Conservation (phyloP, 2,888 invertebrate species). For the Congeria kusceri region DNA sequence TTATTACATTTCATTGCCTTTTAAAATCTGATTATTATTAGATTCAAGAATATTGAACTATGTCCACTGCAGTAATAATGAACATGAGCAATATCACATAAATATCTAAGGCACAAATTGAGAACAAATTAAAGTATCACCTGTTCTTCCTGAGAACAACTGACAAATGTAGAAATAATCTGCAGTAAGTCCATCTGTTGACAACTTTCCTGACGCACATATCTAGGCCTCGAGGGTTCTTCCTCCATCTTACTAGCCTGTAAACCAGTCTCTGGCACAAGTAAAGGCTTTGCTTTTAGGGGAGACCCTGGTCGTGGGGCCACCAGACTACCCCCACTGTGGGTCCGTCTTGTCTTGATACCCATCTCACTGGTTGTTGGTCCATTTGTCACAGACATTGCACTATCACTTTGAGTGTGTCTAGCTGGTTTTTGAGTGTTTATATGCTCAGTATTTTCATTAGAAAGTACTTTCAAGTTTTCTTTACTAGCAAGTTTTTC, state of each 20-base stretch:
- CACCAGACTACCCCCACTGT: slow-evolving; percentile 34
- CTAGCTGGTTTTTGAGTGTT: slow-evolving; percentile 10
- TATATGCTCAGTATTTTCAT: slow-evolving; percentile 23
- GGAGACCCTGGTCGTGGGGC: slow-evolving; percentile 49
- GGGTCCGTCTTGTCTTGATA: slow-evolving; percentile 20
- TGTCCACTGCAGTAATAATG: too few species aligned
- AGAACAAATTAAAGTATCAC: too few species aligned
- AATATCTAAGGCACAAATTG: too few species aligned
- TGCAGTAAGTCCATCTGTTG: slow-evolving; percentile 44
- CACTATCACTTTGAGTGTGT: slow-evolving; percentile 2
- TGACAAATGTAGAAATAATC: slow-evolving; percentile 27
- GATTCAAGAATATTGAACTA: too few species aligned
- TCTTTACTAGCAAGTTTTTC: not conserved
- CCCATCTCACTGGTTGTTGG: not conserved
- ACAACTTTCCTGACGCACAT: slow-evolving; percentile 42
- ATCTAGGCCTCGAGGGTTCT: slow-evolving; percentile 26
- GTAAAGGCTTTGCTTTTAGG: slow-evolving; percentile 22
- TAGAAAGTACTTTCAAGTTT: not conserved
- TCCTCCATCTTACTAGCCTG: slow-evolving; percentile 28
- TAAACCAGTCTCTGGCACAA: slow-evolving; percentile 22
- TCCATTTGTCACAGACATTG: slow-evolving; percentile 24
- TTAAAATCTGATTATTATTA: too few species aligned
- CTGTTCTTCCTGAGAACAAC: too few species aligned
- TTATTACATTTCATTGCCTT: too few species aligned
- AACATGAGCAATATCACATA: too few species aligned